Percentiles rank a stretch among this genome's conserved stretches.
phyloP scores from a whole-genome alignment of 1,140 invertebrate species.

The Apis mellifera region Amel_HAv3.1 CM009931.2:15536001-15536500 shows the following conservation, averaged over 20 bases:
- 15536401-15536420: conserved; percentile 1
- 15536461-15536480: conserved; percentile 59
- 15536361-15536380: neutral
- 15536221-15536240: conserved; percentile 44
- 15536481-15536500: conserved; percentile 71
- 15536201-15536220: conserved; percentile 37
- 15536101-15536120: conserved; percentile 53
- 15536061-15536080: conserved; percentile 62
- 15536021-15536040: neutral
- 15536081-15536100: conserved; percentile 58
- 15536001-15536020: neutral
- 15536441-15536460: conserved; percentile 2
- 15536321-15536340: conserved; percentile 20
- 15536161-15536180: conserved; percentile 2
- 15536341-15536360: neutral
- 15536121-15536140: conserved; percentile 33
- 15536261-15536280: conserved; percentile 52
- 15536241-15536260: conserved; percentile 44
- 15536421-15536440: conserved; percentile 5
- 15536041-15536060: neutral
- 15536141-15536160: neutral
- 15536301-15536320: conserved; percentile 28
- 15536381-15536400: conserved; percentile 49
- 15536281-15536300: conserved; percentile 8
- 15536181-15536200: neutral